Evolutionary conservation across 2,797 vertebrate genomes (phyloP), one percentile per base, ranked within the genome.

Genomic region (Cheirogaleus major): DNA sequence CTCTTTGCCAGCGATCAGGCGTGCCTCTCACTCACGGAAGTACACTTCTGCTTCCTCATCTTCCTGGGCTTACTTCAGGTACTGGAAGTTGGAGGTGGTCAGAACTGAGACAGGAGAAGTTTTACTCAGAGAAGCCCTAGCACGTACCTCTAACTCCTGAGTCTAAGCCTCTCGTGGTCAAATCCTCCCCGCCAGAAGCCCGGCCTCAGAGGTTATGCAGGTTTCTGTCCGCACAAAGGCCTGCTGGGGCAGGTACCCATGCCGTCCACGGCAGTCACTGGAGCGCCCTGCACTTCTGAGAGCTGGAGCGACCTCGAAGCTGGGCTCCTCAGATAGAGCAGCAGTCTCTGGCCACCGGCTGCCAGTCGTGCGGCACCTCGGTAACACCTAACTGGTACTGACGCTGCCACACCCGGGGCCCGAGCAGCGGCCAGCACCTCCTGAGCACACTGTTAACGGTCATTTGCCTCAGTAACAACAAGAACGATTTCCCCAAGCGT

Each of bases 121-220:
- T 30, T n/a, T 65, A 5, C 5, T 32, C 6, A 8, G 2, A n/a
- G 9, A 0, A 27, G 13, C 23, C 63, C 8, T 3, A 27, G 61
- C 23, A 1, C 0, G 1, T 25, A 11, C 1, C 48, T 55, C 0
- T 18, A 32, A 55, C 14, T 55, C 23, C 72, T 27, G 22, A 22
- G 35, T n/a, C 59, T 32, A 10, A 38, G 25, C 6, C 32, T 69
- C 89, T 55, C 3, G 30, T 8, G 20, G 80, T 30, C 59, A 52
- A 79, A 27, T 2, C 7, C 27, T 75, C 52, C 13, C 48, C 5
- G 22, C 4, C 17, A 55, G 11, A 32, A 41, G 12, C 69, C 65
- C 23, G 12, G 43, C 32, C 72, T 22, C 32, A 78, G 61, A n/a
- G 13, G 0, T 2, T 0, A 4, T 13, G 8, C 11, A 11, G 35